Conservation (phyloP, 2,113 vertebrate species). For the Apus apus region DNA sequence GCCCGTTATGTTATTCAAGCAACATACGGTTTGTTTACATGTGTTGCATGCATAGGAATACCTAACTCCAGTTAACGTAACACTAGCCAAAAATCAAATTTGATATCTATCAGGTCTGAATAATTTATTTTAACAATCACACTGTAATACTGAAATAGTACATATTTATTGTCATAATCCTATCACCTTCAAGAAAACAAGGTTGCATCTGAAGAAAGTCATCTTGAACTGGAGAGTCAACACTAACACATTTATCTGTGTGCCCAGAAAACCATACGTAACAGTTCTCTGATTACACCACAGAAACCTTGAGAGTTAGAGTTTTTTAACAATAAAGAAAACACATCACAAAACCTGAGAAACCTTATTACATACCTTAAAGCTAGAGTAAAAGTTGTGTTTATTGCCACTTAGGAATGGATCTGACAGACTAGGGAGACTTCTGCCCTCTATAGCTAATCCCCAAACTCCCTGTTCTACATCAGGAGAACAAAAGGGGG, state of each 20-base stretch:
- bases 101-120: neutral
- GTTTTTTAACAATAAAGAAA: neutral
- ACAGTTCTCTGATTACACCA: neutral
- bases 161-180: neutral
- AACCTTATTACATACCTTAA: fast-evolving
- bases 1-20: neutral
- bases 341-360: neutral
- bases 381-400: neutral
- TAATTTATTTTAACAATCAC: neutral
- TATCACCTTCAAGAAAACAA: neutral
- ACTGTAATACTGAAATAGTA: neutral
- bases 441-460: neutral
- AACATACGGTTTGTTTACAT: neutral
- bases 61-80: neutral
- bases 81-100: neutral
- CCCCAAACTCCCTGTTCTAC: neutral
- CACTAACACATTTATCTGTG: fast-evolving
- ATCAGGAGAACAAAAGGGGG: neutral
- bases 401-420: neutral
- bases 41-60: fast-evolving
- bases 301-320: neutral
- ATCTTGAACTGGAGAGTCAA: neutral
- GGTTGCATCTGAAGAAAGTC: neutral
- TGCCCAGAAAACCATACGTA: neutral
- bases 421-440: neutral